Conservation (phyloP, 2,888 invertebrate genomes). For the Drosophila acutilabella region DNA sequence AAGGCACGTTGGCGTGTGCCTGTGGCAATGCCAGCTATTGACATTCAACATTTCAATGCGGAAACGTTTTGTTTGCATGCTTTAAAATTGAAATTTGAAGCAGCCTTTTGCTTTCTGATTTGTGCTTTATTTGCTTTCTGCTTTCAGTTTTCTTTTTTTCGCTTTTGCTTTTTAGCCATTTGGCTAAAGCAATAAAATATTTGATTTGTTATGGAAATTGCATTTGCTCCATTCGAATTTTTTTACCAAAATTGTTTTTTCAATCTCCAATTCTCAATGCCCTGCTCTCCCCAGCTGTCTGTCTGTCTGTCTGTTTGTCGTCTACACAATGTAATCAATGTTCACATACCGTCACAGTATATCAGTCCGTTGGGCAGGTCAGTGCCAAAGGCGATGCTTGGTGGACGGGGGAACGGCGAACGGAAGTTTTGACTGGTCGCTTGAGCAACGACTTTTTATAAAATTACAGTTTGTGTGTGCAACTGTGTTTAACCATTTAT, state of each 20-base stretch:
- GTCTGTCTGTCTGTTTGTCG: background rate
- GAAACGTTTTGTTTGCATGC: slow-evolving; percentile 39
- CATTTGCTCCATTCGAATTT: slow-evolving; percentile 55
- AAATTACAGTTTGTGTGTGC: slow-evolving; percentile 40
- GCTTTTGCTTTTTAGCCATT: slow-evolving; percentile 41
- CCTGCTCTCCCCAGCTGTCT: background rate
- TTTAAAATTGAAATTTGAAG: slow-evolving; percentile 58
- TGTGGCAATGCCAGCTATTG: slow-evolving; percentile 34
- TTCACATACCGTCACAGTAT: slow-evolving; percentile 12
- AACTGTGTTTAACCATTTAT: slow-evolving; percentile 40
- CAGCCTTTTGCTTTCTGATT: slow-evolving; percentile 35
- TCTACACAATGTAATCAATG: slow-evolving; percentile 53
- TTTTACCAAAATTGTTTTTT: slow-evolving; percentile 39
- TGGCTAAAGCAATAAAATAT: slow-evolving; percentile 72
- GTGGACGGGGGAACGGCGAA: slow-evolving; percentile 13
- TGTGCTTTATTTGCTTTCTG: no score
- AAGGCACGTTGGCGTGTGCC: slow-evolving; percentile 5
- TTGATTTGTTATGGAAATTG: slow-evolving; percentile 77
- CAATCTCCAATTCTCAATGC: background rate
- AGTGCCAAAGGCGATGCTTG: background rate
- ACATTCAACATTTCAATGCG: slow-evolving; percentile 46
- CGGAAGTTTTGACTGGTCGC: slow-evolving; percentile 27
- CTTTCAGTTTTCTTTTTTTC: background rate
- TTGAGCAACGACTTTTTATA: slow-evolving; percentile 10
- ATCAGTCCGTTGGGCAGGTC: background rate